Evolutionary conservation across 2,888 invertebrate species (phyloP).

Genomic region (Willowsia nigromaculata): DNA sequence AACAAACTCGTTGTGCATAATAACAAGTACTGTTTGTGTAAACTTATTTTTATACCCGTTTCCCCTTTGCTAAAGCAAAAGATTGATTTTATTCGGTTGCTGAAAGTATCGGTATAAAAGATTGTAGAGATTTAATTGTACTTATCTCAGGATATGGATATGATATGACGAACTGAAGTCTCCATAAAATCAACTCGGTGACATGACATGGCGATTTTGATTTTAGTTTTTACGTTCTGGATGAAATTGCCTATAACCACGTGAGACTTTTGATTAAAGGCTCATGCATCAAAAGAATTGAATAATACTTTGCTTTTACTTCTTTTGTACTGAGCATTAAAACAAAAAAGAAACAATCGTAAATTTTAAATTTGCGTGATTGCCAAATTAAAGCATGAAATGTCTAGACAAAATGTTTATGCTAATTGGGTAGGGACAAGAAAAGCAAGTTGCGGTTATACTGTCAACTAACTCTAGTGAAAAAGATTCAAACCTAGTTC

Average conservation of each 20-base stretch:
- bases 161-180: not conserved
- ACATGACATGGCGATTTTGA: constrained; percentile 20
- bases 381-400: constrained; percentile 1
- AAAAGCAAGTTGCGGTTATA: not conserved
- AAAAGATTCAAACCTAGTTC: no score
- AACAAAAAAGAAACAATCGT: not conserved
- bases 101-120: no score
- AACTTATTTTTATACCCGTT: no score
- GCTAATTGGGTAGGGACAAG: constrained; percentile 1
- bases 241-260: constrained; percentile 22
- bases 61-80: no score
- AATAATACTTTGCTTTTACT: not conserved
- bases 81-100: no score
- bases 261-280: not conserved
- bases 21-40: no score
- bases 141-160: not conserved
- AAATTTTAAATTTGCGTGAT: not conserved
- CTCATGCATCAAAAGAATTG: not conserved
- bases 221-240: not conserved
- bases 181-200: not conserved
- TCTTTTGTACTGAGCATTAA: constrained; percentile 3
- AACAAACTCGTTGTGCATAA: constrained; percentile 50
- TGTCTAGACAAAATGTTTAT: constrained; percentile 15
- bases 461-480: not conserved
- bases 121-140: no score